Conservation (phyloP, 2,113 vertebrate species). For the Hylia prasina region DNA sequence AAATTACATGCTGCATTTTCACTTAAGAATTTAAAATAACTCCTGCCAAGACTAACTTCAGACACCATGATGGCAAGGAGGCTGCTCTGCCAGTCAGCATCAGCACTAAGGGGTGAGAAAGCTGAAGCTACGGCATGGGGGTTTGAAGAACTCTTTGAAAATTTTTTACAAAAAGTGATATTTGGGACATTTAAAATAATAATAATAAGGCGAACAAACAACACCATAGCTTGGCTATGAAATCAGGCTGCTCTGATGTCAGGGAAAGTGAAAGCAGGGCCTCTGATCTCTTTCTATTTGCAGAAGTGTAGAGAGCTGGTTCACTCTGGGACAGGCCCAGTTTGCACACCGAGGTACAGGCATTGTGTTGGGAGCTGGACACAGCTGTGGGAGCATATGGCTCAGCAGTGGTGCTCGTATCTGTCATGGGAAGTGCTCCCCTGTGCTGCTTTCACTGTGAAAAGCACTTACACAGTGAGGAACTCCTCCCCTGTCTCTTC, state of each 20-base stretch:
- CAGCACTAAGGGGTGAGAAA: not conserved
- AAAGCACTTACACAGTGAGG: not conserved
- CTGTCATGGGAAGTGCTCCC: rapidly evolving
- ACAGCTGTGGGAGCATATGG: not conserved
- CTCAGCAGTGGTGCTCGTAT: not conserved
- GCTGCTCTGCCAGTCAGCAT: not conserved
- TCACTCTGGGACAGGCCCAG: not conserved
- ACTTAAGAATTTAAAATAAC: not conserved
- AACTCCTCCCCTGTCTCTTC: not conserved
- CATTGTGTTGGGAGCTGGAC: rapidly evolving
- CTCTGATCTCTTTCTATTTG: not conserved
- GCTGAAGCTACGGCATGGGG: rapidly evolving
- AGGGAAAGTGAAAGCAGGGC: not conserved
- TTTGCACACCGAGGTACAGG: not conserved
- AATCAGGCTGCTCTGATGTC: not conserved
- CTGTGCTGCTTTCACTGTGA: not conserved
- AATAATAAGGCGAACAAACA: not conserved
- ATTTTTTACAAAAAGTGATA: not conserved
- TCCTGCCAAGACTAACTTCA: not conserved
- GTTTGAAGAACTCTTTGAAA: not conserved
- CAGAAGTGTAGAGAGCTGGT: not conserved
- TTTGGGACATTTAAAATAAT: not conserved
- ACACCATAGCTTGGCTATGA: not conserved
- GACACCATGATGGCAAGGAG: not conserved
- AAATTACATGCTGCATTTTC: not conserved